Conservation (phyloP, 2,888 invertebrate genomes). For the Lochmaea crataegi region DNA sequence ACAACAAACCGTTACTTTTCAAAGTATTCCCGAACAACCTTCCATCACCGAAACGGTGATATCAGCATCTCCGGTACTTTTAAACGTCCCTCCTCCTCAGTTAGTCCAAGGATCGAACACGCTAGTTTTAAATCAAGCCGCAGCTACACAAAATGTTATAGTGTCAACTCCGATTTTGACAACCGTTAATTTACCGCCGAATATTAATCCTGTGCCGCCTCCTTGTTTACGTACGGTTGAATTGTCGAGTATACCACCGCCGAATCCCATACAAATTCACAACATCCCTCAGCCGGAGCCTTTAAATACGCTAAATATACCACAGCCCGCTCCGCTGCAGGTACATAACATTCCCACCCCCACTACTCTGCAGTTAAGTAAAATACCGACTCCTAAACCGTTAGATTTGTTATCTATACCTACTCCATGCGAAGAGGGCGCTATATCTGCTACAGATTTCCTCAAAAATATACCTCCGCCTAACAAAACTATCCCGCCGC, state of each 20-base stretch:
- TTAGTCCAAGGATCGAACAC: slow-evolving; percentile 53
- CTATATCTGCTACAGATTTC: slow-evolving; percentile 60
- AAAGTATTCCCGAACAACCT: slow-evolving; percentile 46
- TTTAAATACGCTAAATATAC: slow-evolving; percentile 67
- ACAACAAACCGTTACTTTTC: slow-evolving; percentile 44
- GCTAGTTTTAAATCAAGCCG: slow-evolving; percentile 42
- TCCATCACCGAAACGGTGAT: slow-evolving; percentile 51
- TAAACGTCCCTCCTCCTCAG: slow-evolving; percentile 63
- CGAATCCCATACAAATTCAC: slow-evolving; percentile 65
- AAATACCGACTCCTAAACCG: slow-evolving; percentile 73
- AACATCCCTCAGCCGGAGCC: slow-evolving; percentile 69
- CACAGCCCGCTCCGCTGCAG: slow-evolving; percentile 65
- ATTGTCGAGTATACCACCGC: slow-evolving; percentile 63
- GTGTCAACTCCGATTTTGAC: slow-evolving; percentile 57
- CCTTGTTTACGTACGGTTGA: slow-evolving; percentile 60
- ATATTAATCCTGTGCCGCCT: slow-evolving; percentile 55
- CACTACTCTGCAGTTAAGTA: slow-evolving; percentile 70
- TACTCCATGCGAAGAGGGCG: slow-evolving; percentile 61
- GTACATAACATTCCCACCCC: slow-evolving; percentile 74
- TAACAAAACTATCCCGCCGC: slow-evolving; percentile 64
- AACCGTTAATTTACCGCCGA: slow-evolving; percentile 57
- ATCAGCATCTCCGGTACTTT: slow-evolving; percentile 59
- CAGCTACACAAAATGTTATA: slow-evolving; percentile 49
- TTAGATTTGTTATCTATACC: slow-evolving; percentile 71
- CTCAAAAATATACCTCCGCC: slow-evolving; percentile 65